phyloP scores from a whole-genome alignment of 1,140 invertebrate genomes.

The Bombus huntii region DNA sequence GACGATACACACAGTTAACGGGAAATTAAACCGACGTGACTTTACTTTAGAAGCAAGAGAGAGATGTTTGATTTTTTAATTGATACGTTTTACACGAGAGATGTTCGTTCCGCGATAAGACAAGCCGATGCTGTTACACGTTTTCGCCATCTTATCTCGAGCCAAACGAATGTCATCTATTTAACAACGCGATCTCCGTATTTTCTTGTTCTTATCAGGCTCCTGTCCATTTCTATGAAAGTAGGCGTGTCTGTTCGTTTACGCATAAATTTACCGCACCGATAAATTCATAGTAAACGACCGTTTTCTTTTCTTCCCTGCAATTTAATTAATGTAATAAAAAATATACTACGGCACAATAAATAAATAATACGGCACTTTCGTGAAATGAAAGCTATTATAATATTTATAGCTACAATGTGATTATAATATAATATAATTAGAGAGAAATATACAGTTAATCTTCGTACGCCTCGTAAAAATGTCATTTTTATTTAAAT shows the following conservation, averaged over 20 bases:
- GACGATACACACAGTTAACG: neutral
- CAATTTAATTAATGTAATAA: too few species aligned
- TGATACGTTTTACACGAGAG: neutral
- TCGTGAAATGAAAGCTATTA: too few species aligned
- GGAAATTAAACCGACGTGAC: neutral
- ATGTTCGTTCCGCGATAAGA: neutral
- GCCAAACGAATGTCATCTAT: neutral
- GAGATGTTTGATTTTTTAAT: neutral
- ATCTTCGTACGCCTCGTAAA: too few species aligned
- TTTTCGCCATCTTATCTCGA: neutral
- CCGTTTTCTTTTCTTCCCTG: too few species aligned
- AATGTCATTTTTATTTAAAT: too few species aligned
- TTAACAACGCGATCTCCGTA: neutral
- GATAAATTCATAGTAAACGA: neutral
- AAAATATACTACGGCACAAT: too few species aligned
- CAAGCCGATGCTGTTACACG: neutral
- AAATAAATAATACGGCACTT: too few species aligned
- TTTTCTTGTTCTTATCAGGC: neutral
- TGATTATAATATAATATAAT: too few species aligned
- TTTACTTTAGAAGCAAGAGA: neutral
- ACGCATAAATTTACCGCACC: neutral
- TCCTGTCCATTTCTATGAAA: neutral
- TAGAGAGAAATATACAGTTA: too few species aligned
- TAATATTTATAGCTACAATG: too few species aligned
- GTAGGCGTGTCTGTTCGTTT: neutral